These are phyloP conservation scores for Holacanthella duospinosa DNA, from an alignment of 2,888 invertebrate genomes.

Conservation along the genomic window DNA sequence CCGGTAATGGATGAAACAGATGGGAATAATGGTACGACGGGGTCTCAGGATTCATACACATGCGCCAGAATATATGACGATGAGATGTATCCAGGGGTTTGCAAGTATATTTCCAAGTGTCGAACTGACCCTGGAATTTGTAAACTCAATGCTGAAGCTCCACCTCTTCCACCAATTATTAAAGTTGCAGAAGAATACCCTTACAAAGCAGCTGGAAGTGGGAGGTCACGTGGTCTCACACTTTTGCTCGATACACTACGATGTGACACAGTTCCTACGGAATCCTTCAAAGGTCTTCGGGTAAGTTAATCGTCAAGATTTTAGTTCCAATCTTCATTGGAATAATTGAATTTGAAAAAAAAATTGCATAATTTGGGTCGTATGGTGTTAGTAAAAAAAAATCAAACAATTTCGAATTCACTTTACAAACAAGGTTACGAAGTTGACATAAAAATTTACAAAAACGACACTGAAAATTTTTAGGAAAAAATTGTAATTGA, in stretches of 20 bases:
- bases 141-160: constrained; percentile 11
- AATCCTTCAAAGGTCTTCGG: constrained; percentile 21
- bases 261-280: constrained; percentile 22
- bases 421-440: too few relatives aligned
- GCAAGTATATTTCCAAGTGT: constrained; percentile 26
- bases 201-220: constrained; percentile 32
- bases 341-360: background rate
- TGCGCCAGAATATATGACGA: constrained; percentile 29
- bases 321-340: background rate
- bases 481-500: too few relatives aligned
- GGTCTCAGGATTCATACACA: constrained; percentile 22
- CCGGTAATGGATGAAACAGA: background rate
- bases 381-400: too few relatives aligned
- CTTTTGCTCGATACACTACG: constrained; percentile 34
- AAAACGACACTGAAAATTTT: too few relatives aligned
- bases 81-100: constrained; percentile 31
- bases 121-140: constrained; percentile 24
- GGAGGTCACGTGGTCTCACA: constrained; percentile 33
- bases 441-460: too few relatives aligned
- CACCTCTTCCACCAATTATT: constrained; percentile 10
- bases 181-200: constrained; percentile 15
- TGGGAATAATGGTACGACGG: constrained; percentile 13
- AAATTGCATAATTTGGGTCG: background rate
- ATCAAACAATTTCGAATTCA: too few relatives aligned
- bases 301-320: constrained; percentile 10